Base-by-base conservation (phyloP, 2,888 invertebrate species). In the Melipona beecheii region DNA sequence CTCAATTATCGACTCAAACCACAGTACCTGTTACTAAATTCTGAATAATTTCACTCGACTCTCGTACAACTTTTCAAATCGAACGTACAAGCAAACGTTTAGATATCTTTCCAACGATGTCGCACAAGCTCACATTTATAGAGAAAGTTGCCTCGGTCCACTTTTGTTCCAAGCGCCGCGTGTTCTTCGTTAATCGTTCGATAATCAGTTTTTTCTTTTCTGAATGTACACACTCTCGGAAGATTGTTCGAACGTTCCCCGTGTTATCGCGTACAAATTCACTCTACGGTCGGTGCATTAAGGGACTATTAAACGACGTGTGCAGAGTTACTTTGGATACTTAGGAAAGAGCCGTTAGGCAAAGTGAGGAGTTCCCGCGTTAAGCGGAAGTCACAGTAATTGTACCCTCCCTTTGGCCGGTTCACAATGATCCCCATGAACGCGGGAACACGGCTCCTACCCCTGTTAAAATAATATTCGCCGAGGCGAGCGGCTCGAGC, bases 261-360 rank as follows among this genome's bases (percentile, higher is more conserved):
- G 52, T 77, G 78, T 71, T 74, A 64, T 70, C 58, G 68, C 70
- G 68, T 76, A 75, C 50, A 74, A 83, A 84, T 87, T 86, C 79
- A 79, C 77, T 79, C 75, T 62, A 58, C 75, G 77, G 54, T 58
- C 72, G 76, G 84, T 86, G 78, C 84, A 74, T 87, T 86, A 88
- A 87, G 84, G 75, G 80, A 52, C 78, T 66, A 84, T 88, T 88
- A 88, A 88, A 87, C 89, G 84, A 87, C 80, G 84, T 79, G 81
- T 66, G 86, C 86, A 31, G 24, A 79, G 86, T 74, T 81, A 84
- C 86, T 86, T 88, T 64, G 75, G 89, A 88, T 88, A 86, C 87
- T 87, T 86, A 78, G 84, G 79, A 27, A 80, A 80, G 86, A 78
- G 70, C 75, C 83, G 89, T 87, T 88, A 86, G 76, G 83, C 82